Evolutionary conservation across 2,888 invertebrate genomes (phyloP).

Genomic region (Tricholauxania praeusta): DNA sequence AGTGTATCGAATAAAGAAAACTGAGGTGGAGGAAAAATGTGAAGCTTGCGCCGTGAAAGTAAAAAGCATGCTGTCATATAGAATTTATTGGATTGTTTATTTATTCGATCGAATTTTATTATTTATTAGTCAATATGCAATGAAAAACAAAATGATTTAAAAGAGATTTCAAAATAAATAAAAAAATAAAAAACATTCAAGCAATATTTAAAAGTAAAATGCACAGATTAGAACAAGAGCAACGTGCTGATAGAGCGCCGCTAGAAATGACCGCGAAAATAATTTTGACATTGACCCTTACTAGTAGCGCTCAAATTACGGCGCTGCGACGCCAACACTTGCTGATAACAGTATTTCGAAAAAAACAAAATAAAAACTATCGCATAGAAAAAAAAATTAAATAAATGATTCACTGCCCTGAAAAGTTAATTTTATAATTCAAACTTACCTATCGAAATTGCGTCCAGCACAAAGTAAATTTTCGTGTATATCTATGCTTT

Average conservation of each 20-base stretch:
- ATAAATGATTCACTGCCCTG: too few relatives aligned
- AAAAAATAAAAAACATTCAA: not conserved
- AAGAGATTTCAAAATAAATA: not conserved
- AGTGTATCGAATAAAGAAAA: slow-evolving; percentile 58
- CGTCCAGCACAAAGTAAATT: too few relatives aligned
- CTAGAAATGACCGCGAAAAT: slow-evolving; percentile 31
- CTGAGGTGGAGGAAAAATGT: slow-evolving; percentile 2
- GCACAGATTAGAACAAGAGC: too few relatives aligned
- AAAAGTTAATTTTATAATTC: too few relatives aligned
- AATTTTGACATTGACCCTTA: slow-evolving; percentile 48
- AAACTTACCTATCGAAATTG: too few relatives aligned
- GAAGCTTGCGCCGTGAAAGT: not conserved
- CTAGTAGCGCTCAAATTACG: not conserved
- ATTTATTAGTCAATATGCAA: slow-evolving; percentile 4
- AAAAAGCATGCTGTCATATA: not conserved
- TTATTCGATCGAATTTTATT: slow-evolving; percentile 12
- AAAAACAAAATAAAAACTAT: too few relatives aligned
- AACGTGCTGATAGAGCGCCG: not conserved
- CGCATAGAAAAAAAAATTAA: too few relatives aligned
- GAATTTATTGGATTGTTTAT: not conserved
- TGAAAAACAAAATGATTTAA: slow-evolving; percentile 1
- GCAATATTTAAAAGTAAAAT: not conserved
- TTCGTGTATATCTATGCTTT: too few relatives aligned
- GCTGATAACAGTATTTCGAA: slow-evolving; percentile 30
- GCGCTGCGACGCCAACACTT: too few relatives aligned